Evolutionary conservation across 2,797 vertebrate genomes (phyloP), one percentile per base, ranked within the genome.

Genomic region (Phaenicophaeus curvirostris): DNA sequence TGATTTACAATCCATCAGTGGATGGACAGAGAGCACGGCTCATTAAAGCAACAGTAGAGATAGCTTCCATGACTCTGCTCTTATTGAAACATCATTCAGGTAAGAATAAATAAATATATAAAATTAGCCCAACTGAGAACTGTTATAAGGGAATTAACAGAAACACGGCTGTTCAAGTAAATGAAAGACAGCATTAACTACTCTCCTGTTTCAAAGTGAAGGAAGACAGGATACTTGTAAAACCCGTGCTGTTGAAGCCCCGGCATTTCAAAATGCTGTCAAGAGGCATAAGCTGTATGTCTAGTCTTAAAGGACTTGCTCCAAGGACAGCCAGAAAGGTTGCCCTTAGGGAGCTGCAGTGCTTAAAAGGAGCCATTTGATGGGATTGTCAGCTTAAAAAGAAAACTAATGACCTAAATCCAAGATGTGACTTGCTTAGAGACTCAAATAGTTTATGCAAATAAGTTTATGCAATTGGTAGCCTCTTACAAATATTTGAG

Each of bases 321-420:
- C 79, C 85, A 81, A 91, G 89, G 82, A 92, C 82, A 93, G 66
- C 30, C 89, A 78, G 73, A 78, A 91, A 87, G 51, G 85, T 59
- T 84, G 76, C 44, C 85, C 73, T 91, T 20, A 76, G 67, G 72
- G 85, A 95, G 50, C 1, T 78, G 69, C 62, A 78, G 18, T 50
- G 59, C 87, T 96, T 94, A 87, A 78, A 83, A 87, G 82, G 79
- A 89, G 87, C 25, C 10, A 39, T 28, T 89, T 94, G 87, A 95
- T 73, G 75, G 92, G 94, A 85, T 61, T 87, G 90, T 61, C 94
- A 87, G 92, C 63, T 95, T 95, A 83, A 94, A 66, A 71, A 83
- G 73, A 77, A 90, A 93, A 90, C 85, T 94, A 86, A 93, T 72
- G 55, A 95, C 67, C 94, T 69, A 92, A 89, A 87, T 92, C 89